Conservation (phyloP, 2,797 vertebrate species). For the Tokudaia muenninki region DNA sequence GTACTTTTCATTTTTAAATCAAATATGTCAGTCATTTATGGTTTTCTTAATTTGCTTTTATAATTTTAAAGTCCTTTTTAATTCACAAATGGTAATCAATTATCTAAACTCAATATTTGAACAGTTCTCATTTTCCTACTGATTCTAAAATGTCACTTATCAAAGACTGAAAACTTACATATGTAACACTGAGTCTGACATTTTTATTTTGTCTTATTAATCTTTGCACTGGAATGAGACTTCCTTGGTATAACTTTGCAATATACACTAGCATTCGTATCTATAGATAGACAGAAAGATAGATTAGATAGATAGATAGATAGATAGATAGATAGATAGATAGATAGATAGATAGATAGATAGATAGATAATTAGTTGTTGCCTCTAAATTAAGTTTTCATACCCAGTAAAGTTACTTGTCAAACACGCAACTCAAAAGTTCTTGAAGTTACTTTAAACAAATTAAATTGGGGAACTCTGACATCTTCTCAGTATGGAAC, state of each 20-base stretch:
- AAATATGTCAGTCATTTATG: background rate
- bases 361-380: background rate
- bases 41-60: background rate
- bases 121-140: background rate
- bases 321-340: too few species aligned
- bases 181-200: background rate
- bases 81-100: conserved; percentile 16
- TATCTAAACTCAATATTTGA: background rate
- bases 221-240: background rate
- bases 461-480: background rate
- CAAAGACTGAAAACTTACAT: background rate
- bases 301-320: too few species aligned
- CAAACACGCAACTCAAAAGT: conserved; percentile 1
- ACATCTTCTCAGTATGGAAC: background rate
- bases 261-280: background rate
- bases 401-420: background rate
- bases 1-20: background rate
- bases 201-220: background rate
- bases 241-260: background rate
- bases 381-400: conserved; percentile 27
- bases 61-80: background rate
- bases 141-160: conserved; percentile 12
- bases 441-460: conserved; percentile 20
- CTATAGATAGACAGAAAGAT: too few species aligned
- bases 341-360: too few species aligned